Evolutionary conservation across 2,797 vertebrate species (phyloP).

Genomic region (Xiphophorus birchmanni): DNA sequence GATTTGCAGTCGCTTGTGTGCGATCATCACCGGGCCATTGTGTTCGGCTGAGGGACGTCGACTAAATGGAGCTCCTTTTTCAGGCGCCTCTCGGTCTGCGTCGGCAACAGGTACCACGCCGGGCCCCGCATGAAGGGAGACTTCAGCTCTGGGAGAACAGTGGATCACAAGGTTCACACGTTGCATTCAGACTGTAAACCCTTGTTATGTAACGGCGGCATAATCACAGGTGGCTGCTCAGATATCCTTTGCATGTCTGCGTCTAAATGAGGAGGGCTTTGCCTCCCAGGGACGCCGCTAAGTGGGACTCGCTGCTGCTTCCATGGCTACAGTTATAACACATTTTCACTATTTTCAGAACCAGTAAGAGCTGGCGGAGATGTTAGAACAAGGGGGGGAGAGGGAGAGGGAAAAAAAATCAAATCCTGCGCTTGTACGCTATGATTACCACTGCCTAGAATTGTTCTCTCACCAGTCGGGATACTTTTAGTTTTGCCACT

Average conservation of each 20-base stretch:
- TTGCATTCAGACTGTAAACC: slow-evolving; percentile 61
- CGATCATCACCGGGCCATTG: slow-evolving; percentile 75
- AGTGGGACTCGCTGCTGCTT: slow-evolving; percentile 67
- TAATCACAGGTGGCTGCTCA: slow-evolving; percentile 76
- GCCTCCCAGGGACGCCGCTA: slow-evolving; percentile 63
- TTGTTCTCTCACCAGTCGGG: not conserved
- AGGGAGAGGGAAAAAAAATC: not conserved
- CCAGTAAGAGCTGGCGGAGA: slow-evolving; percentile 28
- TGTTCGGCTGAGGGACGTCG: slow-evolving; percentile 56
- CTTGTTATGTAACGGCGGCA: slow-evolving; percentile 69
- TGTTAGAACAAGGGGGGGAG: not conserved
- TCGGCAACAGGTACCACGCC: slow-evolving; percentile 66
- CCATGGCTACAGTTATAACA: slow-evolving; percentile 73
- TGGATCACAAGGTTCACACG: slow-evolving; percentile 72
- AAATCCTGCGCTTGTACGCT: not conserved
- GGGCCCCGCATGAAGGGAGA: slow-evolving; percentile 51
- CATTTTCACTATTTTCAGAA: slow-evolving; percentile 59
- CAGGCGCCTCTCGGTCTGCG: slow-evolving; percentile 56
- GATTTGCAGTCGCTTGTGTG: slow-evolving; percentile 70
- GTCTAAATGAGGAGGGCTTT: slow-evolving; percentile 70
- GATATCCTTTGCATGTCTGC: slow-evolving; percentile 67
- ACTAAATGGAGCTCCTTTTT: slow-evolving; percentile 67
- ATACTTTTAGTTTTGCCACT: not conserved
- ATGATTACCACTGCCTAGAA: not conserved
- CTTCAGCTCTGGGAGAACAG: slow-evolving; percentile 59